Conservation (phyloP, 2,888 invertebrate genomes). For the Hydroisotoma schaefferi region DNA sequence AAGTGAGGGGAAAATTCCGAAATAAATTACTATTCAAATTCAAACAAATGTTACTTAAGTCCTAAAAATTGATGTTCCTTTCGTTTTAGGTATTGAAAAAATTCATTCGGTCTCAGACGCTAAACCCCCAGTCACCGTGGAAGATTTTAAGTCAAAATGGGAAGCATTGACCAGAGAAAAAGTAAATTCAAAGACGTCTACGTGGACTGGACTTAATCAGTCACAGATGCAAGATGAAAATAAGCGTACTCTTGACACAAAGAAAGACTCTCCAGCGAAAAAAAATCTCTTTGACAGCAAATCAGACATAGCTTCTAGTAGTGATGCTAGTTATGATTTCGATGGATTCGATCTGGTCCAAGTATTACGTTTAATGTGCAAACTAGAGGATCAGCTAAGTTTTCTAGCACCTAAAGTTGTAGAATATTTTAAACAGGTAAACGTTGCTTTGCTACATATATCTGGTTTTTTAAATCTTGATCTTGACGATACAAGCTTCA, state of each 20-base stretch:
- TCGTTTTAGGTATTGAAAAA: background rate
- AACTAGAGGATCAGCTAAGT: slow-evolving; percentile 44
- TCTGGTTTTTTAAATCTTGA: too few species aligned
- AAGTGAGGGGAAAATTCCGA: too few species aligned
- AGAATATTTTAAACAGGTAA: slow-evolving; percentile 39
- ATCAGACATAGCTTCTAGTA: slow-evolving; percentile 17
- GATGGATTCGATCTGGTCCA: slow-evolving; percentile 41
- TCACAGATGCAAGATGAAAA: background rate
- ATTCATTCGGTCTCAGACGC: background rate
- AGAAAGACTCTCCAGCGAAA: background rate
- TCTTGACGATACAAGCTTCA: too few species aligned
- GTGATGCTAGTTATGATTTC: slow-evolving; percentile 25
- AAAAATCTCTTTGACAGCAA: background rate
- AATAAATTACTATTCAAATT: too few species aligned
- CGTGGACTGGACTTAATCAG: background rate
- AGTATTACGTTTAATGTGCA: slow-evolving; percentile 36
- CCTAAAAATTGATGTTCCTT: too few species aligned
- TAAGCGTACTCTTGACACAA: background rate
- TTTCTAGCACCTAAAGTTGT: slow-evolving; percentile 40
- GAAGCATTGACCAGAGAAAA: slow-evolving; percentile 30
- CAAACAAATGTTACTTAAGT: too few species aligned
- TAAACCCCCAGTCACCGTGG: slow-evolving; percentile 38
- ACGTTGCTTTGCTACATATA: slow-evolving; percentile 4
- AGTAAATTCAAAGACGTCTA: slow-evolving; percentile 2
- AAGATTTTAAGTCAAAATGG: slow-evolving; percentile 43